phyloP scores from a whole-genome alignment of 2,888 invertebrate genomes.

The Aleiodes alternator region DNA sequence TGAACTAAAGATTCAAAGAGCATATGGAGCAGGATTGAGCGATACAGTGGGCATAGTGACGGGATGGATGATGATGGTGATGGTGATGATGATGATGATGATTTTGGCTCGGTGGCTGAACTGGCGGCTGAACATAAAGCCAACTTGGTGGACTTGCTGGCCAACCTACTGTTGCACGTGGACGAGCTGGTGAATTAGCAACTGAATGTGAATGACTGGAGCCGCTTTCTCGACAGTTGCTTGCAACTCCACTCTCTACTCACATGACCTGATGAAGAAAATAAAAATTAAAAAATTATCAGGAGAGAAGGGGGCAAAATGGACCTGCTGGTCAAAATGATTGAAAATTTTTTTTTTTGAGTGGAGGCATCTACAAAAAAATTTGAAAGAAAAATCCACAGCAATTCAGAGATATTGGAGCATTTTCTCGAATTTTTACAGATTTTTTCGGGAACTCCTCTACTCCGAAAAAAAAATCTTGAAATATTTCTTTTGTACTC shows the following conservation, averaged over 20 bases:
- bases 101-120: constrained; percentile 59
- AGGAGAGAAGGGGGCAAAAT: not conserved
- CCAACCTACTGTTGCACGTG: constrained; percentile 61
- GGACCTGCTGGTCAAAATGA: too few relatives aligned
- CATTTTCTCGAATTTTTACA: too few relatives aligned
- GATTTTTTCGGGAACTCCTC: too few relatives aligned
- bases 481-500: too few relatives aligned
- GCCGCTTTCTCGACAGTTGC: constrained; percentile 52
- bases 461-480: too few relatives aligned
- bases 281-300: not conserved
- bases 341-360: too few relatives aligned
- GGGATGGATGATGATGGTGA: constrained; percentile 58
- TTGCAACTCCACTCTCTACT: constrained; percentile 76
- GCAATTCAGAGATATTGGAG: too few relatives aligned
- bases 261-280: constrained; percentile 75
- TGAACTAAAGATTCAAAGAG: constrained; percentile 70
- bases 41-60: constrained; percentile 69
- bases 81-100: constrained; percentile 55
- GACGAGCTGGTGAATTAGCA: constrained; percentile 46
- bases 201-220: constrained; percentile 34
- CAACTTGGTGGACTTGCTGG: constrained; percentile 64
- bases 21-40: constrained; percentile 73
- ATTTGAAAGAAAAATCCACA: too few relatives aligned
- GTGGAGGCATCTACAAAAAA: too few relatives aligned
- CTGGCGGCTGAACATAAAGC: constrained; percentile 67